These are phyloP conservation scores for Exaiptasia diaphana DNA, from an alignment of 64 coral and sea anemone genomes.

Conservation along the genomic window DNA sequence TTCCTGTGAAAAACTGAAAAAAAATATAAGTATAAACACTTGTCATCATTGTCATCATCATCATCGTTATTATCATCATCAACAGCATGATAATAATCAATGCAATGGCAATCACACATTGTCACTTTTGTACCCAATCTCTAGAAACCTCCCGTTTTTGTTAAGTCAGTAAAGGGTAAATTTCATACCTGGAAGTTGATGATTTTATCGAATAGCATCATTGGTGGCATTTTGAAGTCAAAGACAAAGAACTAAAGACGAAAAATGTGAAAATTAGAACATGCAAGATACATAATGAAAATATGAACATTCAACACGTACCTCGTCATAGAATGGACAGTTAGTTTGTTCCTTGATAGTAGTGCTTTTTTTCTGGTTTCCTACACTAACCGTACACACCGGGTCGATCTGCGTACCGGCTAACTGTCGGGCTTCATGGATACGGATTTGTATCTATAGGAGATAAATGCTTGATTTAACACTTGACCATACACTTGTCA, in stretches of 20 bases:
- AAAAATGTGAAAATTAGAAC: too few relatives aligned
- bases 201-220: slow-evolving; percentile 96
- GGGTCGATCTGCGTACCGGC: slow-evolving; percentile 98
- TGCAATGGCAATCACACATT: too few relatives aligned
- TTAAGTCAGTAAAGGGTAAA: too few relatives aligned
- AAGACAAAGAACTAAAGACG: slow-evolving; percentile 81
- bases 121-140: too few relatives aligned
- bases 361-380: slow-evolving; percentile 97
- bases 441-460: slow-evolving; percentile 73
- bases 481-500: too few relatives aligned
- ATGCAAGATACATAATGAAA: background rate
- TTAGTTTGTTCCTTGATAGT: slow-evolving; percentile 98
- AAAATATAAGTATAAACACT: background rate
- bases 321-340: slow-evolving; percentile 96
- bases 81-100: background rate
- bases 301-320: background rate
- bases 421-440: slow-evolving; percentile 80
- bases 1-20: slow-evolving; percentile 78
- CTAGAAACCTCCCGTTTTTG: too few relatives aligned
- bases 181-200: slow-evolving; percentile 59
- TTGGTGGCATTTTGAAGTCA: slow-evolving; percentile 99
- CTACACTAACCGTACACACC: slow-evolving; percentile 94
- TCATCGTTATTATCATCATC: background rate
- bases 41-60: background rate
- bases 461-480: background rate